phyloP scores from a whole-genome alignment of 2,888 invertebrate species.

The Sminthurides aquaticus region DNA sequence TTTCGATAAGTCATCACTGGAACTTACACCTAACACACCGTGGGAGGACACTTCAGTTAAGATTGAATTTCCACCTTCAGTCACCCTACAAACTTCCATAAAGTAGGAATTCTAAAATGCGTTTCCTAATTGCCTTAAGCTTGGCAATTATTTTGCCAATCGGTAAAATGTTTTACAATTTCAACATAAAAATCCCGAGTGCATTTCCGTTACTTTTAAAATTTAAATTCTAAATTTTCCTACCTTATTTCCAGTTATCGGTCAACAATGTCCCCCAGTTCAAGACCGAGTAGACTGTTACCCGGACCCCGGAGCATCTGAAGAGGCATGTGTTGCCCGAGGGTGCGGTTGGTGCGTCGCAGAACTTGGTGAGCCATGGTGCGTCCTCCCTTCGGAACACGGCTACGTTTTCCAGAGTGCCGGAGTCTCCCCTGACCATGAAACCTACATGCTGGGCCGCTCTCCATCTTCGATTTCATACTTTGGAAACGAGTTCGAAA shows the following conservation, averaged over 20 bases:
- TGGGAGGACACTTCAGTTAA: too few relatives aligned
- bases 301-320: slow-evolving; percentile 54
- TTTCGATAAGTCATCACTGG: too few relatives aligned
- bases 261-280: slow-evolving; percentile 8
- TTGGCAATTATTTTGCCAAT: not conserved
- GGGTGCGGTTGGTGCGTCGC: slow-evolving; percentile 62
- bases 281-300: slow-evolving; percentile 55
- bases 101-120: too few relatives aligned
- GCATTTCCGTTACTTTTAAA: not conserved
- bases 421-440: not conserved
- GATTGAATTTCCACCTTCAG: too few relatives aligned
- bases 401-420: slow-evolving; percentile 25
- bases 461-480: not conserved
- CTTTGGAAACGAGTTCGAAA: slow-evolving; percentile 26
- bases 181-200: not conserved
- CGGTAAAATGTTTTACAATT: not conserved
- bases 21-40: too few relatives aligned
- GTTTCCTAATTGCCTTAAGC: not conserved
- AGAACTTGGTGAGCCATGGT: slow-evolving; percentile 19
- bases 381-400: slow-evolving; percentile 13
- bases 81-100: too few relatives aligned
- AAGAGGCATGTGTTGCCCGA: slow-evolving; percentile 55
- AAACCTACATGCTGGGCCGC: not conserved
- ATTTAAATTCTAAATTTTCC: too few relatives aligned
- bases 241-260: too few relatives aligned